Evolutionary conservation across 2,888 invertebrate species (phyloP).

Genomic region (Tanaodytes sp.): DNA sequence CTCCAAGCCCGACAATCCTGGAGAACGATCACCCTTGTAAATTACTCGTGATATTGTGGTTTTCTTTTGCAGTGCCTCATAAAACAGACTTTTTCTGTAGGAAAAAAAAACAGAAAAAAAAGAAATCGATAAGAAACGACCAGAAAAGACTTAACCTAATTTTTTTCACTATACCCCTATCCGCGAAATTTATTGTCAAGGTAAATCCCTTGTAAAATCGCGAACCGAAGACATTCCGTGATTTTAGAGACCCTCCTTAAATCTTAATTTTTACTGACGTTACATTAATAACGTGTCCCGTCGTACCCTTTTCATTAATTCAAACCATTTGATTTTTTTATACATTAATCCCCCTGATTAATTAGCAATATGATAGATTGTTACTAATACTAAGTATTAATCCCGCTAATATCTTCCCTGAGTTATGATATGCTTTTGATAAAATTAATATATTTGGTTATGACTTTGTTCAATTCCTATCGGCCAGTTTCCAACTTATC

Average conservation of each 20-base stretch:
- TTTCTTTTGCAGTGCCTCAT: slow-evolving; percentile 56
- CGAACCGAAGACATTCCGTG: slow-evolving; percentile 30
- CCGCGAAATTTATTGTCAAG: slow-evolving; percentile 58
- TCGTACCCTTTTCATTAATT: not conserved
- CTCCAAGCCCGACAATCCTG: no score
- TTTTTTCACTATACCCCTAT: slow-evolving; percentile 59
- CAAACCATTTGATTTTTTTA: no score
- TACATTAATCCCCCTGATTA: no score
- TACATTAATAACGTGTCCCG: slow-evolving; percentile 21
- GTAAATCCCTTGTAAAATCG: slow-evolving; percentile 55
- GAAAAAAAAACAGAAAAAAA: no score
- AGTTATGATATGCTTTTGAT: no score
- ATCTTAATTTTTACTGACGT: slow-evolving; percentile 31
- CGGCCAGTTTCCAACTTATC: not conserved
- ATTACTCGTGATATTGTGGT: slow-evolving; percentile 61
- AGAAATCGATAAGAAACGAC: slow-evolving; percentile 60
- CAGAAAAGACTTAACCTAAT: slow-evolving; percentile 61
- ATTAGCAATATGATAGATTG: no score
- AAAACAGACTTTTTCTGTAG: slow-evolving; percentile 52
- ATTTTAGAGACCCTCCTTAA: slow-evolving; percentile 40
- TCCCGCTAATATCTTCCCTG: no score
- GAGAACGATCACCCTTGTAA: no score
- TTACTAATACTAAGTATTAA: no score
- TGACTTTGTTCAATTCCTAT: not conserved
- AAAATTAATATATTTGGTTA: not conserved